phyloP scores from a whole-genome alignment of 2,797 vertebrate species.

The Mus spretus region DNA sequence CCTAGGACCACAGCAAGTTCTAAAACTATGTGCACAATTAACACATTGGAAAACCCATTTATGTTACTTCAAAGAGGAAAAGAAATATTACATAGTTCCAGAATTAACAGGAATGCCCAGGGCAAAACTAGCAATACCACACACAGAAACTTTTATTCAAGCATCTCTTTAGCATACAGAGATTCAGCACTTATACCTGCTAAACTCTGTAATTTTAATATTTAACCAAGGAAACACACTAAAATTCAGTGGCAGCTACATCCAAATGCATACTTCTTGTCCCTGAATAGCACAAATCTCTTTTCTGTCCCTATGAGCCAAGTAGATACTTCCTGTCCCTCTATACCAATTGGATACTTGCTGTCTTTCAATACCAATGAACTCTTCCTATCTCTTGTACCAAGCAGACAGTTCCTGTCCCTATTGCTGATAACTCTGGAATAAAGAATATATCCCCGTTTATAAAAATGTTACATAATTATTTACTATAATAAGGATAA shows the following conservation, averaged over 20 bases:
- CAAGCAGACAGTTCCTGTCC: neutral
- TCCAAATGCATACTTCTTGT: neutral
- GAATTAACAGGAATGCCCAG: neutral
- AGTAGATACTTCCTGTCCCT: neutral
- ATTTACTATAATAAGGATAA: neutral
- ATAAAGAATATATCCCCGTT: neutral
- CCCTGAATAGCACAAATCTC: neutral
- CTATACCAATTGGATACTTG: neutral
- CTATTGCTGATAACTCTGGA: neutral
- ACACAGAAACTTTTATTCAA: neutral
- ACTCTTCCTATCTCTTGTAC: too few relatives aligned
- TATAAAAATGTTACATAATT: neutral
- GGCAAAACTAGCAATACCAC: neutral
- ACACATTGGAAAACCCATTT: constrained; percentile 37
- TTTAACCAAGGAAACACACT: neutral
- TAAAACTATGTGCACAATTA: neutral
- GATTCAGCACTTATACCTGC: neutral
- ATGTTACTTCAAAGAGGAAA: constrained; percentile 27
- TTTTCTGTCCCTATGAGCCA: neutral
- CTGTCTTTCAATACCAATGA: neutral
- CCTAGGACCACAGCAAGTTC: neutral
- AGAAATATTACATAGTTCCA: neutral
- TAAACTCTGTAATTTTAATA: neutral
- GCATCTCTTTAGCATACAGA: neutral
- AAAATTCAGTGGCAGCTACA: neutral